These are phyloP conservation scores for Cantharis lateralis DNA, from an alignment of 2,888 invertebrate species.

Conservation along the genomic window DNA sequence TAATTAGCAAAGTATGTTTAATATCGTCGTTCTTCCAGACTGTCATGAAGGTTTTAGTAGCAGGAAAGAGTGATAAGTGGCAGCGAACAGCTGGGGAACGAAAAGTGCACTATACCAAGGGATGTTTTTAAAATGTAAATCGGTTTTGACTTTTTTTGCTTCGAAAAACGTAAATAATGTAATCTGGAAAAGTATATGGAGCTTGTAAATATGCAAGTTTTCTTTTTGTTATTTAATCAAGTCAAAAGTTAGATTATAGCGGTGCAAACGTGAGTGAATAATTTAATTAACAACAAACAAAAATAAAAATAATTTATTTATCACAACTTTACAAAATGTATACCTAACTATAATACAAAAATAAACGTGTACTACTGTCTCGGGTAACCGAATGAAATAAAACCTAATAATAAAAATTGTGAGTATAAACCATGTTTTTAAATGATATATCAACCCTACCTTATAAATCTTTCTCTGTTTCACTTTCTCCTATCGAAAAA, in stretches of 20 bases:
- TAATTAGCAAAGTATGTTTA: background rate
- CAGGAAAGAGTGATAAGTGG: background rate
- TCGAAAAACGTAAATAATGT: background rate
- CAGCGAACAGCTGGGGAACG: background rate
- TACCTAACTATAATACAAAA: background rate
- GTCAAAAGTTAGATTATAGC: background rate
- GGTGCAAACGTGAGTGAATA: background rate
- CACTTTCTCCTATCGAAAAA: conserved; percentile 11
- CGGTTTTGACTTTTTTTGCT: too few relatives aligned
- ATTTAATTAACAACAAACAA: background rate
- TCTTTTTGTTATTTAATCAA: background rate
- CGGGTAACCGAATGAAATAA: background rate
- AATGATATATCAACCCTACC: conserved; percentile 17
- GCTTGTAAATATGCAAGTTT: background rate
- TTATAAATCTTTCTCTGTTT: conserved; percentile 23
- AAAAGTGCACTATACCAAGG: background rate
- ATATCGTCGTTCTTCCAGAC: background rate
- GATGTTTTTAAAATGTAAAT: background rate
- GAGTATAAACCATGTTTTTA: conserved; percentile 4
- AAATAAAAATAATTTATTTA: background rate
- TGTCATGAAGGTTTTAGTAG: background rate
- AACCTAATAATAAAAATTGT: conserved; percentile 1
- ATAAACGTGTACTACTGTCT: background rate
- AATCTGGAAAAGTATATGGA: background rate
- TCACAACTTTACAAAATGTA: background rate